Conservation (phyloP, 53 echinoderm and acorn worm species). For the Astropecten irregularis region DNA sequence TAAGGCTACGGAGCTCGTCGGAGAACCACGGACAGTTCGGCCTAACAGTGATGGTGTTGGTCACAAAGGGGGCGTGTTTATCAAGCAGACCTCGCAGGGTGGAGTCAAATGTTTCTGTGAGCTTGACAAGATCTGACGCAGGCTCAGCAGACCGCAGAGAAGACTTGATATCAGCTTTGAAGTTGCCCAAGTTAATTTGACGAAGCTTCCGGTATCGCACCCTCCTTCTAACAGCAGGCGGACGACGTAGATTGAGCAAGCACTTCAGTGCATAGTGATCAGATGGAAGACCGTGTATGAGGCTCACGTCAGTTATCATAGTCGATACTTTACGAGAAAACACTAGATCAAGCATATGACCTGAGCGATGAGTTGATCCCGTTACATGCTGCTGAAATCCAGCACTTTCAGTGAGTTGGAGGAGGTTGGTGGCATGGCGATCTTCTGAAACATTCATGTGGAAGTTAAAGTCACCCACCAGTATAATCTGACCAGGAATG, state of each 20-base stretch:
- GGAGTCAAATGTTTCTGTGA: background rate
- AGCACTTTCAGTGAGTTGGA: background rate
- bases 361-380: background rate
- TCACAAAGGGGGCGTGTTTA: constrained; percentile 10
- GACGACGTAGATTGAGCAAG: background rate
- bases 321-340: background rate
- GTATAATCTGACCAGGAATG: constrained; percentile 7
- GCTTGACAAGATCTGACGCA: background rate
- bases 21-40: constrained; percentile 36
- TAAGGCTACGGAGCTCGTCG: constrained; percentile 13
- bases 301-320: background rate
- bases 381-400: background rate
- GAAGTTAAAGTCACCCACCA: constrained; percentile 17
- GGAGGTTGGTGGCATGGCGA: background rate
- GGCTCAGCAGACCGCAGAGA: background rate
- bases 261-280: background rate
- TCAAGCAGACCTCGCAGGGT: background rate
- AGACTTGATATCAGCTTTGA: background rate
- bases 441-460: constrained; percentile 4
- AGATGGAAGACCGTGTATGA: background rate
- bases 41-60: constrained; percentile 4
- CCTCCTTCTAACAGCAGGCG: background rate
- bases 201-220: background rate
- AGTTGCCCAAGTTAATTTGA: background rate
- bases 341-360: background rate